Conservation (phyloP, 2,888 invertebrate genomes). For the Phengaris alcon region DNA sequence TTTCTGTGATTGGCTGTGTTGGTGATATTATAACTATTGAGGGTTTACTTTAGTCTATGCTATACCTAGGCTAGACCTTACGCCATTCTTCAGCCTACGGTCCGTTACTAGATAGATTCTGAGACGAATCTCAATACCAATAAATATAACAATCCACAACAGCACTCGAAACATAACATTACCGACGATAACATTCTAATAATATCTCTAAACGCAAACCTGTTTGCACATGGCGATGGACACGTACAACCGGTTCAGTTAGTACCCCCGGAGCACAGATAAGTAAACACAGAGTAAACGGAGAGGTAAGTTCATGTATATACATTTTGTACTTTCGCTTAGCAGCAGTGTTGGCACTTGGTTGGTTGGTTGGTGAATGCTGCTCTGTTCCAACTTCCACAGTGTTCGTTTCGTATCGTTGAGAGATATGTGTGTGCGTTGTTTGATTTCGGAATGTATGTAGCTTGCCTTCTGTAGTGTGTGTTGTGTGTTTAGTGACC, state of each 20-base stretch:
- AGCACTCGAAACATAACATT: conserved; percentile 7
- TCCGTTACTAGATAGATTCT: not conserved
- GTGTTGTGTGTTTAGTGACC: not conserved
- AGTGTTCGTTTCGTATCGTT: too few species aligned
- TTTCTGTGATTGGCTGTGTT: not conserved
- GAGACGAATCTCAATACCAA: not conserved
- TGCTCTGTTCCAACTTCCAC: too few species aligned
- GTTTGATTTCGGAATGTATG: too few species aligned
- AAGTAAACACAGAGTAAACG: not conserved
- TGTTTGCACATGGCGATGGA: conserved; percentile 15
- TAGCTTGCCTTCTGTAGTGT: not conserved
- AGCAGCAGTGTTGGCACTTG: too few species aligned
- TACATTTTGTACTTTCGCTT: not conserved
- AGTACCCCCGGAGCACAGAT: not conserved
- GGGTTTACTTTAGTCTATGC: too few species aligned
- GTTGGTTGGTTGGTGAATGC: too few species aligned
- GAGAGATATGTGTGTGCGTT: too few species aligned
- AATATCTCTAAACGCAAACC: conserved; percentile 9
- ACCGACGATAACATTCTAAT: conserved; percentile 8
- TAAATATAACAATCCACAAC: conserved; percentile 12
- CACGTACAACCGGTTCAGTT: conserved; percentile 7
- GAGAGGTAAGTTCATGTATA: not conserved
- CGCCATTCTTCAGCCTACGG: not conserved
- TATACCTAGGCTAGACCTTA: not conserved
- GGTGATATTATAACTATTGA: not conserved